Percentiles rank a stretch among this genome's conserved stretches.
Conservation (phyloP, 2,113 vertebrate genomes). For the Carassius carassius region DNA sequence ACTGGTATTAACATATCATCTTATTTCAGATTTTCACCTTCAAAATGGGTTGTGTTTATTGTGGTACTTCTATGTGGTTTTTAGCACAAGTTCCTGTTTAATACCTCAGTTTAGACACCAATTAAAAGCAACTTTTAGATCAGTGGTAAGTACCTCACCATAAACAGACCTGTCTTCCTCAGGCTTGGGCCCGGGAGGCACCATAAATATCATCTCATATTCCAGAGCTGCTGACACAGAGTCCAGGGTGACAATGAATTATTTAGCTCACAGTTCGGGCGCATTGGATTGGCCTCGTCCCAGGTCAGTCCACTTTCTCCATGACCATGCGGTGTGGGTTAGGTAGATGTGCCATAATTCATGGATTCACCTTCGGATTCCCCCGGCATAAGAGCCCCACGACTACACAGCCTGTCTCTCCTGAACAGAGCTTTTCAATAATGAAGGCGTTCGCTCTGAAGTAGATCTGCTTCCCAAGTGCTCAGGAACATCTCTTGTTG, state of each 20-base stretch:
- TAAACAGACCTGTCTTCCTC: constrained; percentile 30
- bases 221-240: constrained; percentile 70
- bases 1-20: neutral
- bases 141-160: neutral
- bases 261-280: constrained; percentile 69
- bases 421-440: constrained; percentile 43
- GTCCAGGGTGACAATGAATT: constrained; percentile 74
- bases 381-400: neutral
- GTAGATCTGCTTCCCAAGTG: constrained; percentile 37
- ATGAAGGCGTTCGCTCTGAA: constrained; percentile 32
- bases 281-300: neutral
- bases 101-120: neutral
- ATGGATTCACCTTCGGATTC: neutral
- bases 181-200: constrained; percentile 70
- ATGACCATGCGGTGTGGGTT: neutral
- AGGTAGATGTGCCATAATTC: neutral
- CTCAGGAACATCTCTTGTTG: neutral
- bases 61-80: neutral
- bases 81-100: neutral
- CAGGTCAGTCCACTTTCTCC: constrained; percentile 28
- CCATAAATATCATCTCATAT: constrained; percentile 80
- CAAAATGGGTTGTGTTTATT: neutral
- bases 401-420: neutral
- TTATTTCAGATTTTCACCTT: constrained; percentile 11
- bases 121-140: constrained; percentile 18